A percentile compares a stretch with the other conserved stretches of the same genome.
Conservation (phyloP, 2,113 vertebrate genomes). For the Mustela lutreola region DNA sequence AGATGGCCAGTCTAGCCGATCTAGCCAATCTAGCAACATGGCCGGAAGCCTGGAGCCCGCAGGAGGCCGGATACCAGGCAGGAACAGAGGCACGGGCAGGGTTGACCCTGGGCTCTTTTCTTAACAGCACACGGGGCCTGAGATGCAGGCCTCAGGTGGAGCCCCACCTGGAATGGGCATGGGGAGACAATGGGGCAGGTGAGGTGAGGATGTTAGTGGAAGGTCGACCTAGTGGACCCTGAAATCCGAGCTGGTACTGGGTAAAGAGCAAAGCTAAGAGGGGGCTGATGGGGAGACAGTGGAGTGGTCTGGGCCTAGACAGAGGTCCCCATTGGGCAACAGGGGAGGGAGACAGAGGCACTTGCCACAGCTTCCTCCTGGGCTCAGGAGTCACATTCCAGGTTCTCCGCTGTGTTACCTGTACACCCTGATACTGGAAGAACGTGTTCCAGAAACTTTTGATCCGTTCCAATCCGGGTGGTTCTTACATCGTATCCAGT, state of each 20-base stretch:
- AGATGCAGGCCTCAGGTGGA: background rate
- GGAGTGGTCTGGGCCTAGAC: background rate
- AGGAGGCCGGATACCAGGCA: background rate
- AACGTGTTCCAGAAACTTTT: background rate
- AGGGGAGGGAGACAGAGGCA: background rate
- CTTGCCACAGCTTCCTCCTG: background rate
- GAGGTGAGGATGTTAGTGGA: background rate
- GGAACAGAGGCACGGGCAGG: background rate
- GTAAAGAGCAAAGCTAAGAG: background rate
- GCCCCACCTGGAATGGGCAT: background rate
- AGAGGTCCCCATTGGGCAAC: background rate
- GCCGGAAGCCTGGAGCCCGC: background rate
- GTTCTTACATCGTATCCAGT: background rate
- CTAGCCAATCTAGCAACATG: background rate
- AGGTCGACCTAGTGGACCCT: background rate
- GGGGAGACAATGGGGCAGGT: background rate
- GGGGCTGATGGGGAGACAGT: background rate
- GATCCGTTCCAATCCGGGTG: background rate
- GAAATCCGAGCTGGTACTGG: background rate
- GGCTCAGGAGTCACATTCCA: background rate
- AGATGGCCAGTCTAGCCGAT: background rate
- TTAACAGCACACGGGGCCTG: background rate
- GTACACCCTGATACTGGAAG: background rate
- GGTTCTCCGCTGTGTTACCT: background rate
- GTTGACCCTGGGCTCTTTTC: accelerated